Evolutionary conservation across 2,797 vertebrate species (phyloP), one percentile per base, ranked within the genome.

Genomic region (Taenioides sp.): DNA sequence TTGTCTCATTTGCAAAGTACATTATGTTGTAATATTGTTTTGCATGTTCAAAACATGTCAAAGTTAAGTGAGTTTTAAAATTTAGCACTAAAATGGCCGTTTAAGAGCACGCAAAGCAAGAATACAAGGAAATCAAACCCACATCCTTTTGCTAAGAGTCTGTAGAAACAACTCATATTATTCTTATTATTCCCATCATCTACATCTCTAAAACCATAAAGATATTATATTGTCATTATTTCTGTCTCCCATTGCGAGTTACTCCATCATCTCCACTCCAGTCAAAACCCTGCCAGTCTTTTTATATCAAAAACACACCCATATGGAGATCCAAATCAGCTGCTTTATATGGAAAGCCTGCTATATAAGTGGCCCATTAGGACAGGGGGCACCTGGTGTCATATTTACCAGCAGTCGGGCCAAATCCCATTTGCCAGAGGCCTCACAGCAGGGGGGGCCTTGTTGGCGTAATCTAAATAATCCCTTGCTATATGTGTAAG

Each of bases 401-500:
- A 40, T 65, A 61, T 70, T 67, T 71, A 75, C 76, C 79, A 70
- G 80, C 67, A 85, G 76, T 82, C 80, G 74, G 61, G 84, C 79
- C 71, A 83, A 83, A 89, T 87, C 79, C 81, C 91, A 92, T 92
- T 88, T 88, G 88, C 85, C 80, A 86, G 80, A 83, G 81, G 86
- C 81, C 76, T 80, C 88, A 69, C 83, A 83, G 75, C 85, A 69
- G 81, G 83, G 79, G 85, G 72, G 80, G 83, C 71, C 83, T 86
- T 87, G 86, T 92, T 84, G 87, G 76, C 88, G 89, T 87, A 85
- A 92, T 90, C 84, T 72, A 81, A 83, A 86, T 83, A 84, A 87
- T 83, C 71, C 80, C 74, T 77, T 73, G 79, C 76, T 86, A 80
- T 87, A 84, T 83, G 71, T 84, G 77, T 80, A 87, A 78, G 84